phyloP scores from a whole-genome alignment of 2,888 invertebrate genomes.

The Mimumesa dahlbomi region DNA sequence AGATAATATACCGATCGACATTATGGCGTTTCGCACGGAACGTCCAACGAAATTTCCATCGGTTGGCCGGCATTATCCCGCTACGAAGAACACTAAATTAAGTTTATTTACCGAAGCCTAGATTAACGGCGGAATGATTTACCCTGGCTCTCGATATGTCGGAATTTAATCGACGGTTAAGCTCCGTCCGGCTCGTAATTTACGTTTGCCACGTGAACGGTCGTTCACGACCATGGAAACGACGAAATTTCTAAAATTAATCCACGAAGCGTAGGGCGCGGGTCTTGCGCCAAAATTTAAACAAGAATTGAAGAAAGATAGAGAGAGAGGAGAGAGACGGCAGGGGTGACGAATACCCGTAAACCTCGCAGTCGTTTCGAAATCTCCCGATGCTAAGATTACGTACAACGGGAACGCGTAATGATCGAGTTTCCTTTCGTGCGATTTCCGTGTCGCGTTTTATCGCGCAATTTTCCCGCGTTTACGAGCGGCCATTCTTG shows the following conservation, averaged over 20 bases:
- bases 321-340: too few species aligned
- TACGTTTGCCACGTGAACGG: too few species aligned
- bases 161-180: too few species aligned
- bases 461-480: conserved; percentile 6
- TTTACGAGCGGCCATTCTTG: conserved; percentile 7
- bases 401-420: not conserved
- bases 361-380: not conserved
- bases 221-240: not conserved
- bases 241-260: conserved; percentile 1
- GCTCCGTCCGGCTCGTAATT: too few species aligned
- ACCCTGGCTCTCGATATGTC: too few species aligned
- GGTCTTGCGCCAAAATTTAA: not conserved
- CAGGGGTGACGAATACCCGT: not conserved
- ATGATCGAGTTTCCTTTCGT: not conserved
- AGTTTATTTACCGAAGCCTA: too few species aligned
- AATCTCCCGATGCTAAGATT: not conserved
- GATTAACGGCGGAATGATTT: too few species aligned
- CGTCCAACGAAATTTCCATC: too few species aligned
- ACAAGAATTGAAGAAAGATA: too few species aligned
- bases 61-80: too few species aligned
- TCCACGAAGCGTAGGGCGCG: too few species aligned
- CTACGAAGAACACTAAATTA: too few species aligned
- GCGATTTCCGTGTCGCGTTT: conserved; percentile 7
- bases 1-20: not conserved
- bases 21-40: not conserved